These are phyloP conservation scores for Microtus montanus DNA, from an alignment of 2,113 vertebrate genomes.

Conservation along the genomic window DNA sequence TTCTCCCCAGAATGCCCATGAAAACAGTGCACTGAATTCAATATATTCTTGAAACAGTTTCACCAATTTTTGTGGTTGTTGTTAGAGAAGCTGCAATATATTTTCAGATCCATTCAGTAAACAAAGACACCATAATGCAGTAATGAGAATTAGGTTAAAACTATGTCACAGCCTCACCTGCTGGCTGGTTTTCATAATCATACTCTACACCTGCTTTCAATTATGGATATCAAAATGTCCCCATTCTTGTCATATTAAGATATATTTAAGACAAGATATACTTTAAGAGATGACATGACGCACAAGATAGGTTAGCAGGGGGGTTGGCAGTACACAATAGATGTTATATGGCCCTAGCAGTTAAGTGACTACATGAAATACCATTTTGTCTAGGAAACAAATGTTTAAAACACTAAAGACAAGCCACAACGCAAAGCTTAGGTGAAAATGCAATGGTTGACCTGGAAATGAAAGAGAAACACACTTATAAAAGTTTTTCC, in stretches of 20 bases:
- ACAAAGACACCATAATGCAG: constrained; percentile 23
- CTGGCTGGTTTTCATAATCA: constrained; percentile 65
- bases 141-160: constrained; percentile 58
- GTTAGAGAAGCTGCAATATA: neutral
- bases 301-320: neutral
- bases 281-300: neutral
- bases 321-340: neutral
- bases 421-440: neutral
- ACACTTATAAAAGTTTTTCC: neutral
- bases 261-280: neutral
- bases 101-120: constrained; percentile 36
- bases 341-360: neutral
- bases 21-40: constrained; percentile 30
- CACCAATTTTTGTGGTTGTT: constrained; percentile 24
- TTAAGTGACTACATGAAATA: constrained; percentile 11
- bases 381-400: constrained; percentile 20
- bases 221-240: neutral
- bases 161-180: constrained; percentile 73
- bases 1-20: constrained; percentile 34
- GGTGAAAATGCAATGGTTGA: neutral
- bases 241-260: constrained; percentile 29
- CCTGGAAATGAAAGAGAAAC: neutral
- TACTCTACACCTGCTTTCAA: neutral
- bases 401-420: constrained; percentile 43
- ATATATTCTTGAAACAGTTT: constrained; percentile 40